Conservation (phyloP, 1,140 invertebrate genomes). For the Pollicipes pollicipes region DNA sequence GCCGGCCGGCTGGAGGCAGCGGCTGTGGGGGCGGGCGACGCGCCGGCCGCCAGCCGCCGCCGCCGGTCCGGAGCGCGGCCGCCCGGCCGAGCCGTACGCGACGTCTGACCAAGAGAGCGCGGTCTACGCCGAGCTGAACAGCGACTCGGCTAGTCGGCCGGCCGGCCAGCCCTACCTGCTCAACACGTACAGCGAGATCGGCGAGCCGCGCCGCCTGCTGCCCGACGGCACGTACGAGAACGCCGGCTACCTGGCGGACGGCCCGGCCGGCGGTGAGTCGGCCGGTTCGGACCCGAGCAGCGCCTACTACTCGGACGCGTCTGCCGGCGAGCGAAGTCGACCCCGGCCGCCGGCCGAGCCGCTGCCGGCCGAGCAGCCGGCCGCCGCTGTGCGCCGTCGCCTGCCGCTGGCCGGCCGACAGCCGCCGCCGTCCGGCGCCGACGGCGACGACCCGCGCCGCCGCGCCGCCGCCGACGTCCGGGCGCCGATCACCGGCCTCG, state of each 20-base stretch:
- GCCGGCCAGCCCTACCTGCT: background rate
- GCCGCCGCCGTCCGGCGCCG: background rate
- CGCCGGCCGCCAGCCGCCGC: too few relatives aligned
- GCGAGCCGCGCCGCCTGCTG: background rate
- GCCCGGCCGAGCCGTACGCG: background rate
- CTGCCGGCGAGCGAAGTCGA: background rate
- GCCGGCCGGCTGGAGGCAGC: too few relatives aligned
- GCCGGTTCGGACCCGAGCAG: background rate
- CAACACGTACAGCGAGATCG: background rate
- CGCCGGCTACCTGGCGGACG: background rate
- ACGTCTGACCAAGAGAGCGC: background rate
- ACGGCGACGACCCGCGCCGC: background rate
- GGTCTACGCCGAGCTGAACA: background rate
- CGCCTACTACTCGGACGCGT: background rate
- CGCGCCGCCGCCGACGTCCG: background rate
- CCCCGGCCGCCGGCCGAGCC: background rate
- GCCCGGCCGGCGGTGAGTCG: background rate
- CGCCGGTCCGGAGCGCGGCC: background rate
- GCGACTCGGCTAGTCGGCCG: too few relatives aligned
- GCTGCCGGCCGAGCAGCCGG: background rate
- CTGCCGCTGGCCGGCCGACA: too few relatives aligned
- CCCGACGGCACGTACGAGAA: background rate
- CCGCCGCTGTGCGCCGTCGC: too few relatives aligned
- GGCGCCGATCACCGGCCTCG: background rate
- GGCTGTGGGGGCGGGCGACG: background rate